These are phyloP conservation scores for Diphyllodes magnificus DNA, from an alignment of 2,113 vertebrate species.

Conservation along the genomic window DNA sequence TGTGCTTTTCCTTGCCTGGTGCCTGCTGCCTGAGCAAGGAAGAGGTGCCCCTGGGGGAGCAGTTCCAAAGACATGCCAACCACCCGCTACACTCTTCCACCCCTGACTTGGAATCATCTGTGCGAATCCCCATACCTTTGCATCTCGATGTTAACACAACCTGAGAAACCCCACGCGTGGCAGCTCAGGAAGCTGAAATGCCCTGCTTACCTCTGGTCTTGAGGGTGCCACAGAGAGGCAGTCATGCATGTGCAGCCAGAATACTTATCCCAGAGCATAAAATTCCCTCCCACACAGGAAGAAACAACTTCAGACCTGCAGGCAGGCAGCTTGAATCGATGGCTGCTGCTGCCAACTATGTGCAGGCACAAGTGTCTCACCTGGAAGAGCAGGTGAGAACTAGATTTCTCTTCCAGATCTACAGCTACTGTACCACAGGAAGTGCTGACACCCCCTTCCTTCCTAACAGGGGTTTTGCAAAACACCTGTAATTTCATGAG, in stretches of 20 bases:
- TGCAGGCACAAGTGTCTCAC: background rate
- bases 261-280: background rate
- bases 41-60: background rate
- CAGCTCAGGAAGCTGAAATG: background rate
- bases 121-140: background rate
- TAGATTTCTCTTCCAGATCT: background rate
- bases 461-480: background rate
- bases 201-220: background rate
- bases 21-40: background rate
- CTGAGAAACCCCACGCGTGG: fast-evolving
- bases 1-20: background rate
- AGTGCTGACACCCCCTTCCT: background rate
- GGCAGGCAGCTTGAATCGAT: fast-evolving
- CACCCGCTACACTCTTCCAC: fast-evolving
- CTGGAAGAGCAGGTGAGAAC: background rate
- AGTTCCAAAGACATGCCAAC: background rate
- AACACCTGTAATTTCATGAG: background rate
- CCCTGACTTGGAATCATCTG: background rate
- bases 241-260: fast-evolving
- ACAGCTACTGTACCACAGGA: background rate
- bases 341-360: fast-evolving
- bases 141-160: background rate
- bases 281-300: background rate
- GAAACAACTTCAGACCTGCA: background rate
- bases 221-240: background rate